Evolutionary conservation across 2,888 invertebrate species (phyloP), one percentile per base, ranked within the genome.

Genomic region (Lymantria monacha): DNA sequence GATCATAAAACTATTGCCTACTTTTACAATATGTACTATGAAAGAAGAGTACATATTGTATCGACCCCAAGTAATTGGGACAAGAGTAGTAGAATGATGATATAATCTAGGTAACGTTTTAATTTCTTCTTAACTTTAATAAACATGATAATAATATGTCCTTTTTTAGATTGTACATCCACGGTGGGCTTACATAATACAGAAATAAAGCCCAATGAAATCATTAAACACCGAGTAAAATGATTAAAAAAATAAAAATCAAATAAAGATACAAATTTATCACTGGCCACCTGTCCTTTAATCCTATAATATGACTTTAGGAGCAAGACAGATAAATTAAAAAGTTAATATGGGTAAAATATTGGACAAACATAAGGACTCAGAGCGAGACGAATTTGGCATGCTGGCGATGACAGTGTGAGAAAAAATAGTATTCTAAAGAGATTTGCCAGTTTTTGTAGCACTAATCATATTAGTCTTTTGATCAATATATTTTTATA

Each of bases 181-280:
- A 22, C 44, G 56, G 58, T 63, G 65, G 67, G 40, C 64, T 42
- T 22, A 22, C 22, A 22, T 3, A 22, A 5, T 5, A 22, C 5
- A 22, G 5, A 30, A 1, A n/a, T 46, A 33, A 30, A 55, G 33
- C 53, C 43, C 53, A 62, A 62, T 61, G 44, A 51, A 60, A 57
- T 50, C 47, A 64, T 64, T 58, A 61, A 63, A 63, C 49, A 54
- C 57, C 53, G 58, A 57, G 61, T 46, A 63, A 66, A 66, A 63
- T 53, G 54, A 59, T 63, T 60, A 45, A 54, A n/a, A n/a, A n/a
- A 55, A 61, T 66, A 55, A 63, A 68, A 67, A 61, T 53, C 56
- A 65, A 72, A 74, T 74, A 73, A 73, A 74, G 55, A 73, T 63
- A 72, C 64, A 56, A 74, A 72, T 76, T 75, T 78, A 76, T 74